Evolutionary conservation across 2,888 invertebrate species (phyloP).

Genomic region (Plagodis dolabraria): DNA sequence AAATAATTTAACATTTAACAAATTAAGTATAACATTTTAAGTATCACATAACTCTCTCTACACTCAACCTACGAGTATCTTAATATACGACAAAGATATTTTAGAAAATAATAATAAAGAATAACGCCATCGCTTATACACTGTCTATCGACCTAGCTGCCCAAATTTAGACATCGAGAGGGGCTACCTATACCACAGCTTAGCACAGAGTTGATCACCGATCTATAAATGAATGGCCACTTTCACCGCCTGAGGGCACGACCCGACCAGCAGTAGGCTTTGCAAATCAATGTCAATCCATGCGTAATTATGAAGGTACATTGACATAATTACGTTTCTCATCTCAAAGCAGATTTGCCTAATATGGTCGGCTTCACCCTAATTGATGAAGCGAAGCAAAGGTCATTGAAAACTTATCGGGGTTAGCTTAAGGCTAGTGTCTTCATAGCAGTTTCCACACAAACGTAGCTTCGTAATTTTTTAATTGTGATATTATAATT

Average conservation of each 20-base stretch:
- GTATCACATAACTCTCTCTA: no score
- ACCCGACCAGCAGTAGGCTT: slow-evolving; percentile 58
- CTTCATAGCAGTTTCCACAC: no score
- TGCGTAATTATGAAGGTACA: slow-evolving; percentile 11
- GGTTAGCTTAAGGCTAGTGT: no score
- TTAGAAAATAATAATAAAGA: not conserved
- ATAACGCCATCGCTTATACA: slow-evolving; percentile 8
- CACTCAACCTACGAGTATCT: no score
- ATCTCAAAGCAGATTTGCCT: no score
- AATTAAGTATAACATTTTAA: no score
- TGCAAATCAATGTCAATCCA: slow-evolving; percentile 43
- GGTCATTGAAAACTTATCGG: no score
- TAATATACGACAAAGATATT: not conserved
- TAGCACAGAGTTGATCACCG: slow-evolving; percentile 7
- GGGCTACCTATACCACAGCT: slow-evolving; percentile 49
- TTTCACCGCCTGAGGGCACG: slow-evolving; percentile 67
- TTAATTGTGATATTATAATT: no score
- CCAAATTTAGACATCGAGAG: slow-evolving; percentile 52
- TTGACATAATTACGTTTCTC: not conserved
- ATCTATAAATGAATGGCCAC: slow-evolving; percentile 44
- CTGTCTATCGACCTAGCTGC: slow-evolving; percentile 6
- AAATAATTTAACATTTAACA: no score
- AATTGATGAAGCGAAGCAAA: no score
- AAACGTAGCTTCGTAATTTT: no score
- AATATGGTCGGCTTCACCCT: no score